Percentiles rank a stretch among this genome's conserved stretches.
Conservation (phyloP, 2,888 invertebrate genomes). For the Anarsia innoxiella region DNA sequence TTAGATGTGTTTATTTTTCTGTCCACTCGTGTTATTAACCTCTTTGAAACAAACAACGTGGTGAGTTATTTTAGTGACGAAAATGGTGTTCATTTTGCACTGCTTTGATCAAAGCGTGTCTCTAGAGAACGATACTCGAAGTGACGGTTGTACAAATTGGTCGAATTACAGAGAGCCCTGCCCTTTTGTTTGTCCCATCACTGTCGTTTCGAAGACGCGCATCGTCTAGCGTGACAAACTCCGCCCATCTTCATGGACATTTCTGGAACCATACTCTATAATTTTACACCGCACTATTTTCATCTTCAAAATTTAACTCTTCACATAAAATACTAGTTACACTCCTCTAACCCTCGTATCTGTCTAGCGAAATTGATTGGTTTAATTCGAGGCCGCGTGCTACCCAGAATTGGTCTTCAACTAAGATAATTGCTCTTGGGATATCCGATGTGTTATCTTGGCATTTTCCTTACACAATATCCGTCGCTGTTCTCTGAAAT, state of each 20-base stretch:
- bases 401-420: constrained; percentile 8
- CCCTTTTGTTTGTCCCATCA: constrained; percentile 24
- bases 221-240: constrained; percentile 19
- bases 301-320: neutral
- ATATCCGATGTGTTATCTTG: too few relatives aligned
- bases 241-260: constrained; percentile 20
- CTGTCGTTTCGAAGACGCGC: constrained; percentile 23
- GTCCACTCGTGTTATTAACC: constrained; percentile 50
- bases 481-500: constrained; percentile 2
- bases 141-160: constrained; percentile 60
- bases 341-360: neutral
- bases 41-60: constrained; percentile 36
- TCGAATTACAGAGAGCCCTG: constrained; percentile 47
- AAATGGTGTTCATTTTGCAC: constrained; percentile 55
- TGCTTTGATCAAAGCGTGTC: constrained; percentile 53
- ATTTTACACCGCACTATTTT: neutral
- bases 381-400: neutral
- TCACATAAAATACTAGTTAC: neutral
- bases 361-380: neutral
- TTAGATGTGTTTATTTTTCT: constrained; percentile 26
- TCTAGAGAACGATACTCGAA: constrained; percentile 40
- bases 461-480: constrained; percentile 22
- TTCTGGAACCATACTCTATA: constrained; percentile 6
- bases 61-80: constrained; percentile 47
- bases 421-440: constrained; percentile 22